phyloP scores from a whole-genome alignment of 2,797 vertebrate genomes.

The Pangasius krempfi region DNA sequence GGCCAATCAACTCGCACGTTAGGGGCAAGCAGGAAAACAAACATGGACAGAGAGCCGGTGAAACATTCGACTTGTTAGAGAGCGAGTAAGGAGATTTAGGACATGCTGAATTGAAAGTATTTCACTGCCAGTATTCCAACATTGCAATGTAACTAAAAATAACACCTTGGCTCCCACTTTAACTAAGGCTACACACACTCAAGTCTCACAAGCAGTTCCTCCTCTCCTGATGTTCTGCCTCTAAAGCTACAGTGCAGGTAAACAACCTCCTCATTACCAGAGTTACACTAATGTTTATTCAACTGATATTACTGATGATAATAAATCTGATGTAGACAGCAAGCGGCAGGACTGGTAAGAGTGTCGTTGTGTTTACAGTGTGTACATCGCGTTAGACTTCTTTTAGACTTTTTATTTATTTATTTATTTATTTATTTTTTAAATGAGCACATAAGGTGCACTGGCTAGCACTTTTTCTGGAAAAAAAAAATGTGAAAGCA shows the following conservation, averaged over 20 bases:
- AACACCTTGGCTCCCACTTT: not conserved
- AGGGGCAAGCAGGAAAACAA: not conserved
- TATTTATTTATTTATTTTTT: not conserved
- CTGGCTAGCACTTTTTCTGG: not conserved
- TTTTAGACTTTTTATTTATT: no score
- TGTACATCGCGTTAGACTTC: not conserved
- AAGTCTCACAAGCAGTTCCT: not conserved
- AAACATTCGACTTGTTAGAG: not conserved
- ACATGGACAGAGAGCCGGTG: not conserved
- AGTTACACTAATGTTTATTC: not conserved
- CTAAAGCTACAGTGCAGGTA: not conserved
- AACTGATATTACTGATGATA: not conserved
- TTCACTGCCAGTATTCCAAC: not conserved
- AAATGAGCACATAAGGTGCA: not conserved
- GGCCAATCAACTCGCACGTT: not conserved
- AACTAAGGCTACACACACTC: not conserved
- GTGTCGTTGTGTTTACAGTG: not conserved
- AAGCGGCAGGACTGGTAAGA: not conserved
- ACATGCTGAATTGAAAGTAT: not conserved
- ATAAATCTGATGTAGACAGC: not conserved
- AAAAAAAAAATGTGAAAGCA: not conserved
- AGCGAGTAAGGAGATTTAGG: not conserved
- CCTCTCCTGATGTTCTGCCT: not conserved
- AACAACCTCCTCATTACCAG: not conserved
- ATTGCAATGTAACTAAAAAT: conserved; percentile 16